Percentiles rank a stretch among this genome's conserved stretches.
Conservation (phyloP, 2,113 vertebrate species). For the Phainopepla nitens region DNA sequence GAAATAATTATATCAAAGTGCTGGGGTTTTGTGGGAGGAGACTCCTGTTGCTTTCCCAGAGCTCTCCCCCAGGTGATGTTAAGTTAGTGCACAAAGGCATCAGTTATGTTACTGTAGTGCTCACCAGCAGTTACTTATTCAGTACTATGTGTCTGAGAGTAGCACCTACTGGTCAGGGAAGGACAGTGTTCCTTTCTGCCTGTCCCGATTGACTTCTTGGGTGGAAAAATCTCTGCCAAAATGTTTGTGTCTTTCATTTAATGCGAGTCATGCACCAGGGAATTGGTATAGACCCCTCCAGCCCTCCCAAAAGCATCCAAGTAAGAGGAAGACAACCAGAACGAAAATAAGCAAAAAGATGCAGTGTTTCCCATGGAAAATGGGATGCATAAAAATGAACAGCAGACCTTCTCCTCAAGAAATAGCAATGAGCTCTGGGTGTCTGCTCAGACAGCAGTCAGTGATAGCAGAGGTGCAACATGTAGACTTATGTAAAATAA, state of each 20-base stretch:
- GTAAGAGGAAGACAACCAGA: neutral
- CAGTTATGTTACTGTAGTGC: neutral
- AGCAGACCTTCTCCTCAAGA: neutral
- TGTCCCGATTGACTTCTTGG: neutral
- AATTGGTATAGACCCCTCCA: neutral
- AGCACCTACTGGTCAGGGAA: neutral
- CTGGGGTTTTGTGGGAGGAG: neutral
- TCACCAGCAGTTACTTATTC: neutral
- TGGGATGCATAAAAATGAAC: neutral
- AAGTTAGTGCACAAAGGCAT: neutral
- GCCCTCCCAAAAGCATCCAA: neutral
- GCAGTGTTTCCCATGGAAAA: neutral
- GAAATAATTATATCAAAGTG: neutral
- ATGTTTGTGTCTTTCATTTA: neutral
- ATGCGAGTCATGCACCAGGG: neutral
- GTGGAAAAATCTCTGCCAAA: neutral
- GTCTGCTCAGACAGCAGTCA: neutral
- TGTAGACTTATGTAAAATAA: too few relatives aligned
- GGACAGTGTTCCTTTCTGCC: neutral
- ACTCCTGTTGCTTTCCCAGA: neutral
- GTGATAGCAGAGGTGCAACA: neutral
- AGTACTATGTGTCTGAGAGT: neutral
- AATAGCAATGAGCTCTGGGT: neutral
- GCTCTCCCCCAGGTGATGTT: neutral
- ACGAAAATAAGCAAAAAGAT: neutral